Base-by-base conservation (phyloP, 2,888 invertebrate genomes). In the Metalampra italica region DNA sequence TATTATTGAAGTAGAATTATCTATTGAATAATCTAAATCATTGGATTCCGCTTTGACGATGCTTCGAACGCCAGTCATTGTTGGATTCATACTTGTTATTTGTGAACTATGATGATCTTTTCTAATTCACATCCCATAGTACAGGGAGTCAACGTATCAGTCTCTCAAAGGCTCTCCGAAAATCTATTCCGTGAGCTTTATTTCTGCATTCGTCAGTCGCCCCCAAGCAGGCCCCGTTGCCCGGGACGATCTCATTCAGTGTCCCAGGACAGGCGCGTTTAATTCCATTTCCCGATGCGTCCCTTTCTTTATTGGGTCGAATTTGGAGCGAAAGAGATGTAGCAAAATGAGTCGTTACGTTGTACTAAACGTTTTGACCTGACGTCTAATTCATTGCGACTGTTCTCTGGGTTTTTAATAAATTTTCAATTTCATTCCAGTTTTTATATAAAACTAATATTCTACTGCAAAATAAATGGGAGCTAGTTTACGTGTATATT, bases 281-380 rank as follows among this genome's bases (percentile, higher is more conserved):
- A 70, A 74, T 72, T 71, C 66, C 64, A 71, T 67, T 66, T 63
- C 56, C 59, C 54, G 63, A 63, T 64, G 53, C 62, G 60, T 54
- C 62, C 64, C 62, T 57, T 59, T 59, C 62, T 58, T 59, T 60
- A 59, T 59, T 55, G 56, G 60, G 54, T 53, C 53, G 50, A 59
- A 59, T 52, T 50, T 43, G 36, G 11, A 32, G 36, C 11, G n/a
- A 48, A 39, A 44, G 47, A 48, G 45, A 43, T n/a, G 49, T 12
- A 41, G 47, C 36, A 60, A 36, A 65, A 64, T 62, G 62, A 62
- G 59, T 56, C 55, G 55, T 56, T 58, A 56, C 57, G 30, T 64
- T 57, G 30, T 64, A 51, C 50, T 55, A 52, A 57, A 60, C 57
- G 37, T 52, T 46, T 49, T 53, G 65, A 59, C 57, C 57, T 59